Conservation (phyloP, 35 echinoderm and acorn worm genomes). For the Lytechinus variegatus region DNA sequence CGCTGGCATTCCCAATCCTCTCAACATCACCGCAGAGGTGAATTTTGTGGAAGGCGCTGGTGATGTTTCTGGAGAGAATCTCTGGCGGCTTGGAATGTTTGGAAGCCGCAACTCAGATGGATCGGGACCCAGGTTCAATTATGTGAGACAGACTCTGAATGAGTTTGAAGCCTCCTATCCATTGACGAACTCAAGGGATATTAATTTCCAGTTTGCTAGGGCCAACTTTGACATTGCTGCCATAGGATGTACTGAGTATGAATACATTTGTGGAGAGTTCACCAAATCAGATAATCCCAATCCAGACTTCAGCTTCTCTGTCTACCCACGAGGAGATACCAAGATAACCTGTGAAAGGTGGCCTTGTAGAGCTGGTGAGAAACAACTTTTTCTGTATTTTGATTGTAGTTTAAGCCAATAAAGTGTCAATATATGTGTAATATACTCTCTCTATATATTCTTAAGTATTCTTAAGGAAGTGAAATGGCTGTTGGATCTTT, state of each 20-base stretch:
- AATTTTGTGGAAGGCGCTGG: constrained; percentile 53
- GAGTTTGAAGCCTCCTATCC: constrained; percentile 42
- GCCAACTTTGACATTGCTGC: constrained; percentile 74
- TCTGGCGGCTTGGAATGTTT: constrained; percentile 86
- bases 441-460: too few species aligned
- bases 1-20: constrained; percentile 72
- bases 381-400: background rate
- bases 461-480: too few species aligned
- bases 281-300: constrained; percentile 62
- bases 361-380: constrained; percentile 71
- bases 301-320: constrained; percentile 66
- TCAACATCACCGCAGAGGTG: constrained; percentile 64
- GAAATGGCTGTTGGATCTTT: too few species aligned
- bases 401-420: too few species aligned
- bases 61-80: constrained; percentile 68
- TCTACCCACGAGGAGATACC: constrained; percentile 55
- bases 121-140: constrained; percentile 76
- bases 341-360: constrained; percentile 67
- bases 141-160: constrained; percentile 74
- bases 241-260: constrained; percentile 80
- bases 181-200: background rate
- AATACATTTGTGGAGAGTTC: constrained; percentile 80
- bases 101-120: constrained; percentile 73
- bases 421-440: too few species aligned
- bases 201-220: constrained; percentile 51